These are phyloP conservation scores for Epistrophe eligans DNA, from an alignment of 2,888 invertebrate species.

Conservation along the genomic window DNA sequence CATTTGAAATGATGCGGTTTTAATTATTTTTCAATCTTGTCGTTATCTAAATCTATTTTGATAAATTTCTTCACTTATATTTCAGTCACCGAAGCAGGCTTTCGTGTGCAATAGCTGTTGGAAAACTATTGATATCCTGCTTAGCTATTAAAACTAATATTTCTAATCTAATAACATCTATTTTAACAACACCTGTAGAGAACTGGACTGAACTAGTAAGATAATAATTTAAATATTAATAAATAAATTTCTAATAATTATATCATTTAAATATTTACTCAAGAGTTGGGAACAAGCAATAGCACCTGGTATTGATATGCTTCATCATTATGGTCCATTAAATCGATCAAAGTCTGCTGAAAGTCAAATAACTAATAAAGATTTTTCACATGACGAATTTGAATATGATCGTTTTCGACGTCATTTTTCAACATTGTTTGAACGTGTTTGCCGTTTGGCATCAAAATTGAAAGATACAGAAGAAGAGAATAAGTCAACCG, in stretches of 20 bases:
- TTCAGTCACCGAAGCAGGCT: constrained; percentile 81
- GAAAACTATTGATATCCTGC: constrained; percentile 80
- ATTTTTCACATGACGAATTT: constrained; percentile 78
- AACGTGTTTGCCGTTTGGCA: constrained; percentile 81
- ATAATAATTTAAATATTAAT: background rate
- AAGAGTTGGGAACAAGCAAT: constrained; percentile 84
- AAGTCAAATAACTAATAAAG: constrained; percentile 77
- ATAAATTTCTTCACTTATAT: background rate
- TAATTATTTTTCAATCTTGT: no score
- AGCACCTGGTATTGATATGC: constrained; percentile 82
- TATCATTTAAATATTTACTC: background rate
- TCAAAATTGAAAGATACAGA: constrained; percentile 43
- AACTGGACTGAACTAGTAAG: constrained; percentile 83
- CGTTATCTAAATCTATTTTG: background rate
- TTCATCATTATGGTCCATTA: constrained; percentile 82
- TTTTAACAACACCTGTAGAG: constrained; percentile 81
- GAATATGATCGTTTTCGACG: constrained; percentile 81
- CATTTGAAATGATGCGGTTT: no score
- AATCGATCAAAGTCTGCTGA: constrained; percentile 80
- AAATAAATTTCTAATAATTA: background rate
- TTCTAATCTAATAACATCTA: constrained; percentile 80
- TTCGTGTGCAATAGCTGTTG: constrained; percentile 81
- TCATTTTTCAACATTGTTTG: constrained; percentile 81
- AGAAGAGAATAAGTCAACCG: constrained; percentile 13
- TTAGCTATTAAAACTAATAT: constrained; percentile 81